Conservation (phyloP, 2,113 vertebrate genomes). For the Salvelinus alpinus region DNA sequence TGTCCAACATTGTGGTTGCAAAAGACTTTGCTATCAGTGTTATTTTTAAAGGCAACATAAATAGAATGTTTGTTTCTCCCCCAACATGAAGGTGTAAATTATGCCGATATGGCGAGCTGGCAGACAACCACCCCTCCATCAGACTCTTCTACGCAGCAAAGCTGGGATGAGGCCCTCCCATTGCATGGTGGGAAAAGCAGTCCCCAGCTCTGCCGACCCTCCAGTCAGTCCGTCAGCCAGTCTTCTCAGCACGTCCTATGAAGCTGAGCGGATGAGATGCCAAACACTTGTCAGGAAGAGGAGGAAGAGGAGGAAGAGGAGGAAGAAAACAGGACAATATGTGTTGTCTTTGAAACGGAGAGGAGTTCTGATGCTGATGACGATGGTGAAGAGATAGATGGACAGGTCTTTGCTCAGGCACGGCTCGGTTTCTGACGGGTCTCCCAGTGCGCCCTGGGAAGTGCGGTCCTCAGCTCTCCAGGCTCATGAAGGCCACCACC, state of each 20-base stretch:
- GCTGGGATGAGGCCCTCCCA: conserved; percentile 49
- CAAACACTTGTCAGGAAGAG: conserved; percentile 50
- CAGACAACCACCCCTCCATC: conserved; percentile 57
- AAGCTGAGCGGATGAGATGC: conserved; percentile 77
- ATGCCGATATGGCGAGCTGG: conserved; percentile 68
- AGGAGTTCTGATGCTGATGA: conserved; percentile 45
- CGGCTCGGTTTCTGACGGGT: conserved; percentile 96
- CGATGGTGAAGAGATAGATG: conserved; percentile 74
- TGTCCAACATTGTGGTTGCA: conserved; percentile 67
- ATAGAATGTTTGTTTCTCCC: conserved; percentile 55
- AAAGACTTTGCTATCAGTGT: conserved; percentile 72
- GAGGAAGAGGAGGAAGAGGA: conserved; percentile 28
- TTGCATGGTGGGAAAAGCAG: conserved; percentile 64
- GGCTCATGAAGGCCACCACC: conserved; percentile 98
- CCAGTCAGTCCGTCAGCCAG: conserved; percentile 62
- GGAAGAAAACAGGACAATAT: conserved; percentile 28
- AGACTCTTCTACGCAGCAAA: conserved; percentile 56
- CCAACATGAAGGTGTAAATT: conserved; percentile 43
- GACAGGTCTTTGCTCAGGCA: conserved; percentile 99
- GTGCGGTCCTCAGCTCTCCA: conserved; percentile 98
- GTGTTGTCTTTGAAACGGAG: conserved; percentile 54
- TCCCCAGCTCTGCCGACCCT: conserved; percentile 61
- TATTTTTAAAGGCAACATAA: conserved; percentile 81
- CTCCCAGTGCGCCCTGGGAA: conserved; percentile 95
- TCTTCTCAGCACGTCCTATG: conserved; percentile 47